Percentiles rank a stretch among this genome's conserved stretches.
These are phyloP conservation scores for Tigriopus californicus DNA, from an alignment of 2,888 invertebrate species.

Conservation along the genomic window DNA sequence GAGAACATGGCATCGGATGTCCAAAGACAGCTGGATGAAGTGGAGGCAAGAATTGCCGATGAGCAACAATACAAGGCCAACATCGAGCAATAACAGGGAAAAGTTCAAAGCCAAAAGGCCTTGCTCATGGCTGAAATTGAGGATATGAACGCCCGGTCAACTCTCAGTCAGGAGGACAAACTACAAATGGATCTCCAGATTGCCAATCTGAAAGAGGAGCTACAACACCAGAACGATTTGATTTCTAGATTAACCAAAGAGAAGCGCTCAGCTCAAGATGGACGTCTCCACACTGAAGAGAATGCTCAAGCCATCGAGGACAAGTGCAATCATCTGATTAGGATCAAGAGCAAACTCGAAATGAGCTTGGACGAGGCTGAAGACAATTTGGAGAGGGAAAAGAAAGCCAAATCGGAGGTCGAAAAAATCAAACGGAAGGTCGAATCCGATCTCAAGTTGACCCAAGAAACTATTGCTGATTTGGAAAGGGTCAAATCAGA, in stretches of 20 bases:
- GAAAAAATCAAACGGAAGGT: constrained; percentile 97
- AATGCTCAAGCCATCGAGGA: constrained; percentile 85
- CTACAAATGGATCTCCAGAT: constrained; percentile 97
- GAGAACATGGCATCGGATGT: constrained; percentile 87
- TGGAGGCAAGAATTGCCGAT: constrained; percentile 28
- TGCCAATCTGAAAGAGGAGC: constrained; percentile 93
- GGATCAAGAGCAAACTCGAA: constrained; percentile 95
- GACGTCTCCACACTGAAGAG: constrained; percentile 76
- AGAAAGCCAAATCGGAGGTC: constrained; percentile 90
- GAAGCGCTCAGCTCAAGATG: constrained; percentile 91
- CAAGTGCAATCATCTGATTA: constrained; percentile 98
- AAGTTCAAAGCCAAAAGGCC: not conserved
- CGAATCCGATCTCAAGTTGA: constrained; percentile 94
- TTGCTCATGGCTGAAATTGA: constrained; percentile 54
- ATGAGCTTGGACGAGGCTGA: constrained; percentile 95
- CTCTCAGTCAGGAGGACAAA: constrained; percentile 90
- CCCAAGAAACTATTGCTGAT: constrained; percentile 89
- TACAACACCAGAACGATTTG: constrained; percentile 96
- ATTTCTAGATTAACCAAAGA: constrained; percentile 98
- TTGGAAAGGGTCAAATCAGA: constrained; percentile 95
- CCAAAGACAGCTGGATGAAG: constrained; percentile 79
- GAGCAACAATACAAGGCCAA: not conserved
- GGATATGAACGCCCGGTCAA: constrained; percentile 78
- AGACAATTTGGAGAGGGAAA: constrained; percentile 95
- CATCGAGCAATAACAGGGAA: not conserved